Base-by-base conservation (phyloP, 1,140 invertebrate genomes). In the Euglossa dilemma region DNA sequence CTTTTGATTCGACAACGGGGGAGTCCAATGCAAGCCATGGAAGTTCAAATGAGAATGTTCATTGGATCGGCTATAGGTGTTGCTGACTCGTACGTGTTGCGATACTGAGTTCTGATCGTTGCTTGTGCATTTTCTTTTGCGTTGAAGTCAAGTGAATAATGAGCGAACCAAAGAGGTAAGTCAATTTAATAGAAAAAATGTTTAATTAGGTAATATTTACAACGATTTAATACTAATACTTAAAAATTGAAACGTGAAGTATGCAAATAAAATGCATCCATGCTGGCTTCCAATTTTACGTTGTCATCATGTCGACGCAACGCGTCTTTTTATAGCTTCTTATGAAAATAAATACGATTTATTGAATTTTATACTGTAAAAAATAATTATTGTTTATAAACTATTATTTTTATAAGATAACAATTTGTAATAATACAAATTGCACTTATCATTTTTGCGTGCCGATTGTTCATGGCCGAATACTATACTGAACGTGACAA, bases 261-360 rank as follows among this genome's bases (percentile, higher is more conserved):
- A 67, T 59, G 54, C 45, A 87, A 83, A 75, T 67, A 69, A 81
- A 84, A 80, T 78, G 76, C 87, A 74, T 69, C 71, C 57, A 87
- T 78, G 83, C 76, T 85, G 84, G 83, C 90, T 90, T 88, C 92
- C 92, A 93, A 94, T 93, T 94, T 92, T 89, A 94, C 93, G 82
- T 93, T 94, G 93, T 94, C 93, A 94, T 94, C 93, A 94, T 94
- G 93, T 94, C 93, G 93, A 92, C 92, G 87, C 82, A 80, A 84
- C 75, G 84, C 87, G 80, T 91, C 91, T 93, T 90, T 92, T 91
- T 73, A 20, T 71, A 59, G n/a, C 73, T 87, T 77, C 25, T 47
- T 43, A 66, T 23, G 14, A 45, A 67, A 67, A 66, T 76, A 54
- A 36, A 50, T 81, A n/a, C 36, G 50, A 67, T 54, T 43, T 59